These are phyloP conservation scores for Drosophila paulistorum DNA, from an alignment of 1,140 invertebrate genomes.

Conservation along the genomic window DNA sequence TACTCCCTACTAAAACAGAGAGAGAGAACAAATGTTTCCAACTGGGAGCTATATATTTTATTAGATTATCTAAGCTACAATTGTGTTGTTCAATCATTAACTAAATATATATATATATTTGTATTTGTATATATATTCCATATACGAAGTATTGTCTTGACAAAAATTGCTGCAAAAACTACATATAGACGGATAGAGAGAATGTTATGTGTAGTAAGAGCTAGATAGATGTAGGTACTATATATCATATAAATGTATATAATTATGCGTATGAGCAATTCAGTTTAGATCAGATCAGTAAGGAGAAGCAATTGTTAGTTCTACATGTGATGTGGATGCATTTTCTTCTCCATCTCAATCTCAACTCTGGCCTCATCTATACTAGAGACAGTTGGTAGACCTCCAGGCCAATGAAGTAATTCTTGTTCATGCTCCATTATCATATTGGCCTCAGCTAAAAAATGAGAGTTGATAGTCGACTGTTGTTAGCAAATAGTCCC, in stretches of 20 bases:
- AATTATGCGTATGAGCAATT: conserved; percentile 38
- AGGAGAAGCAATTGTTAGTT: conserved; percentile 17
- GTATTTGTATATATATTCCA: too few species aligned
- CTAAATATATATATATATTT: conserved; percentile 35
- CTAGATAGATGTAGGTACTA: conserved; percentile 19
- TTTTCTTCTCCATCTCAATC: conserved; percentile 87
- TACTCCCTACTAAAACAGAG: conserved; percentile 10
- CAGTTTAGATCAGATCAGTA: conserved; percentile 35
- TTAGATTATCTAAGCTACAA: conserved; percentile 61
- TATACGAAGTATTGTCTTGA: conserved; percentile 61
- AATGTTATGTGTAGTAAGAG: conserved; percentile 14
- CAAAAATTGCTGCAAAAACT: conserved; percentile 55
- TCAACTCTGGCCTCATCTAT: conserved; percentile 87
- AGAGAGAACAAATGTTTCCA: neutral
- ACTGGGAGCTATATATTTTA: conserved; percentile 52
- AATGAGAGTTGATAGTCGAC: too few species aligned
- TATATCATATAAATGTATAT: conserved; percentile 23
- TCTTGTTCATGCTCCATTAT: conserved; percentile 89
- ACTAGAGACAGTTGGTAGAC: conserved; percentile 87
- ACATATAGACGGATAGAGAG: conserved; percentile 10
- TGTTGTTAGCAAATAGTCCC: too few species aligned
- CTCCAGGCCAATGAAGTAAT: conserved; percentile 87
- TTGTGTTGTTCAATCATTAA: conserved; percentile 33
- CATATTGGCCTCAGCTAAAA: conserved; percentile 89
- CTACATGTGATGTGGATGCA: conserved; percentile 85